Evolutionary conservation across 2,113 vertebrate species (phyloP), one percentile per base, ranked within the genome.

Genomic region (Acinonyx jubatus): DNA sequence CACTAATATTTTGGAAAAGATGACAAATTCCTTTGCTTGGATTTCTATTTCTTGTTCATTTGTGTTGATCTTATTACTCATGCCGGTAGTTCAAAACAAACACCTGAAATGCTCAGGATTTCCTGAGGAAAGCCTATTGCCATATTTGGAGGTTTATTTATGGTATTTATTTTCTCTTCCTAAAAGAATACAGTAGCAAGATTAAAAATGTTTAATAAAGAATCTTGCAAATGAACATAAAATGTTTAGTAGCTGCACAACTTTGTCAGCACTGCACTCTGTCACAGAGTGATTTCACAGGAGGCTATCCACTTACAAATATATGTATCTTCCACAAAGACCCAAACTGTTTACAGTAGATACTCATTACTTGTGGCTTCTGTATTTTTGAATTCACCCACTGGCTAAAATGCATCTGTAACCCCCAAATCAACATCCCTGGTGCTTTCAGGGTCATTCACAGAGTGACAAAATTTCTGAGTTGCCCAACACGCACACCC

Each of bases 201-300:
- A 94, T 85, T 83, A 84, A 84, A 96, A 76, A 85, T 73, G 66
- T 80, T 96, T 84, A 87, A 96, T 89, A 92, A 93, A 55, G 36
- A 93, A 78, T 85, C 68, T 90, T 94, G 27, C 65, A 96, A 96
- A 97, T 55, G 74, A 92, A 68, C 66, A 93, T 1, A 55, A 94
- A 57, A 91, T 79, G 3, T 78, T 78, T 68, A 81, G 41, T 84
- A 88, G 57, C 19, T 82, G 76, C 55, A 83, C 29, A 82, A 65
- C 38, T 95, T 13, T 31, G 57, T 27, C 23, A 90, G n/a, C 23
- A n/a, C 3, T 38, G 36, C 3, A 68, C 13, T 45, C 61, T 86
- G 31, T 36, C 48, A 65, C 9, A 27, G n/a, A 94, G 29, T 15
- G 3, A 55, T n/a, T 96, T 19, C 50, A 38, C 38, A 23, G 48